A percentile compares a stretch with the other conserved stretches of the same genome.
Conservation (phyloP, 2,888 invertebrate species). For the Machimus atricapillus region DNA sequence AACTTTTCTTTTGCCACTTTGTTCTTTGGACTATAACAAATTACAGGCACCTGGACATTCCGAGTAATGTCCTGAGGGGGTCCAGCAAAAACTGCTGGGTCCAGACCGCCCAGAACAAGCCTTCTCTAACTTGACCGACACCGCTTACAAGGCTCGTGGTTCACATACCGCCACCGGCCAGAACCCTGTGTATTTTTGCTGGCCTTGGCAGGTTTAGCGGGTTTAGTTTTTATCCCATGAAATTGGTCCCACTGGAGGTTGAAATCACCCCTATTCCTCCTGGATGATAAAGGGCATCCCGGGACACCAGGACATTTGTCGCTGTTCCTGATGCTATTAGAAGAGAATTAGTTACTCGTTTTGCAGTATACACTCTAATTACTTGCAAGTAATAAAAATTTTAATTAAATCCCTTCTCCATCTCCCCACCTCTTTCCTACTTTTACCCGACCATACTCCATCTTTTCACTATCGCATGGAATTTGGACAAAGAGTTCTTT, state of each 20-base stretch:
- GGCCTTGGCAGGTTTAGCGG: neutral
- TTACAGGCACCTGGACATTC: neutral
- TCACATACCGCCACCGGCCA: neutral
- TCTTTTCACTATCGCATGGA: neutral
- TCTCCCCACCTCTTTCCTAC: neutral
- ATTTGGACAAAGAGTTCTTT: neutral
- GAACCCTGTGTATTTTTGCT: neutral
- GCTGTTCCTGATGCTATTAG: neutral
- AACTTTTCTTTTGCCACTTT: neutral
- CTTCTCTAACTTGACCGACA: neutral
- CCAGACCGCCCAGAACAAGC: neutral
- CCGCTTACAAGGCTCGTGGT: neutral
- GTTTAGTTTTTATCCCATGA: neutral
- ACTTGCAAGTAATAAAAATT: neutral
- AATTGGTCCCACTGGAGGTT: neutral
- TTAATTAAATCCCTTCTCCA: neutral
- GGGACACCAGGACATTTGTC: neutral
- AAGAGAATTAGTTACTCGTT: neutral
- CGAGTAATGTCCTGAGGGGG: neutral
- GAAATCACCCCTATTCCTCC: neutral
- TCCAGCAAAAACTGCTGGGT: neutral
- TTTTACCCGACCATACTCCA: neutral
- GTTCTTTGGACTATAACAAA: neutral
- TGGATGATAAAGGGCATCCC: neutral
- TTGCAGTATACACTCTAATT: neutral